Evolutionary conservation across 2,888 invertebrate genomes (phyloP).

Genomic region (Tachina grossa): DNA sequence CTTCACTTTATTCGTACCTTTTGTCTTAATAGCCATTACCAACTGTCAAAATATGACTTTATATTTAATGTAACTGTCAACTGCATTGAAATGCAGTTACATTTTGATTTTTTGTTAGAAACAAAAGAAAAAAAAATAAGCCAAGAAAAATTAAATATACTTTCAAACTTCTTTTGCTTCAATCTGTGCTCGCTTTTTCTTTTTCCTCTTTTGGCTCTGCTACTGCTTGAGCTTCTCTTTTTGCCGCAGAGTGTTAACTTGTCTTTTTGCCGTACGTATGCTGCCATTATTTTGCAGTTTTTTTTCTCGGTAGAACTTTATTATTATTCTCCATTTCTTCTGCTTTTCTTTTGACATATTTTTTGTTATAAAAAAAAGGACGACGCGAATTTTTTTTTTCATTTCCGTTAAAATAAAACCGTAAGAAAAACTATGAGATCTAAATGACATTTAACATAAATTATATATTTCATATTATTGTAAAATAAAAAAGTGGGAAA

Average conservation of each 20-base stretch:
- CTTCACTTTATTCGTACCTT: constrained; percentile 32
- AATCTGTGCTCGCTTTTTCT: background rate
- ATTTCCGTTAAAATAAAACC: constrained; percentile 21
- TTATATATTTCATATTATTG: constrained; percentile 51
- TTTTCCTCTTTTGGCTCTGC: constrained; percentile 3
- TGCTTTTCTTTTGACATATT: constrained; percentile 65
- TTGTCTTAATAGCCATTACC: constrained; percentile 67
- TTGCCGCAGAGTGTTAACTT: constrained; percentile 28
- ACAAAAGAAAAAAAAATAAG: background rate
- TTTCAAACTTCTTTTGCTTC: constrained; percentile 23
- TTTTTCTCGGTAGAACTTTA: constrained; percentile 22
- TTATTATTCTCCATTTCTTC: constrained; percentile 13
- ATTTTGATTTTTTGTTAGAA: constrained; percentile 29
- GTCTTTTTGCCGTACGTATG: constrained; percentile 19
- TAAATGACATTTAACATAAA: constrained; percentile 71
- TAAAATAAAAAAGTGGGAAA: constrained; percentile 41
- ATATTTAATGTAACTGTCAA: constrained; percentile 70
- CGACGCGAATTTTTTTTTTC: constrained; percentile 21
- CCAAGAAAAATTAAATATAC: constrained; percentile 13
- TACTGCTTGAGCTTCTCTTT: background rate
- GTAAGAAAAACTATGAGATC: constrained; percentile 53
- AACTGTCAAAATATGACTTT: constrained; percentile 70
- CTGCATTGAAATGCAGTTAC: constrained; percentile 60
- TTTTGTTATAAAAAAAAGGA: constrained; percentile 38
- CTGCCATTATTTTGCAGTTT: constrained; percentile 34